These are phyloP conservation scores for Mycalesis mineus DNA, from an alignment of 2,888 invertebrate species.

Conservation along the genomic window DNA sequence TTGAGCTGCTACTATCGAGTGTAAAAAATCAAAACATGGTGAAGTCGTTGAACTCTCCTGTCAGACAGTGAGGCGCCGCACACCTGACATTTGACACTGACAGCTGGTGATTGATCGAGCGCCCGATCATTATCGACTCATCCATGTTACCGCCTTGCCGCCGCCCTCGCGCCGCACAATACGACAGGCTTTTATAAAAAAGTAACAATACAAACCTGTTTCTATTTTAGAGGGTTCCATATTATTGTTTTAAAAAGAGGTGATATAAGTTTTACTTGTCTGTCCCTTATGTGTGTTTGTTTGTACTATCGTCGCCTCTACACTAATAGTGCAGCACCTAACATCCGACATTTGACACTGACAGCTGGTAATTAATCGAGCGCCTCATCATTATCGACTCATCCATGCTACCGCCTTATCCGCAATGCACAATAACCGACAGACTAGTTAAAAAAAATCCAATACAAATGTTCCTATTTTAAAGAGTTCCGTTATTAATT, in stretches of 20 bases:
- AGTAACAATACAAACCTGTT: neutral
- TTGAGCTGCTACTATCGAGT: too few species aligned
- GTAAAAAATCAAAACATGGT: slow-evolving; percentile 11
- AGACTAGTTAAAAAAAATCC: neutral
- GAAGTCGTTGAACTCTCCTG: slow-evolving; percentile 46
- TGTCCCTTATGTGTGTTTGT: too few species aligned
- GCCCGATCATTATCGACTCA: slow-evolving; percentile 33
- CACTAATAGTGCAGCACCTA: slow-evolving; percentile 65
- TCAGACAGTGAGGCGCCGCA: slow-evolving; percentile 61
- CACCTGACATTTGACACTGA: slow-evolving; percentile 45
- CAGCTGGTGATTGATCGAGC: slow-evolving; percentile 57
- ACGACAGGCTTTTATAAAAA: neutral
- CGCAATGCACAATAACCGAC: neutral
- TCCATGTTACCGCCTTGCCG: neutral
- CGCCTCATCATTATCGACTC: slow-evolving; percentile 34
- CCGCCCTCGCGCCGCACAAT: too few species aligned
- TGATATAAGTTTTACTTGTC: too few species aligned
- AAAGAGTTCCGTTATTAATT: neutral
- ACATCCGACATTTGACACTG: slow-evolving; percentile 44
- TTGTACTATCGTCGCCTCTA: too few species aligned
- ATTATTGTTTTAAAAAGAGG: too few species aligned
- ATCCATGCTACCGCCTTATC: slow-evolving; percentile 3
- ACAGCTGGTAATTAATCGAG: slow-evolving; percentile 57
- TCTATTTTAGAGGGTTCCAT: neutral
- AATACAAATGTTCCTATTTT: neutral